Conservation (phyloP, 2,113 vertebrate species). For the Sminthopsis crassicaudata region DNA sequence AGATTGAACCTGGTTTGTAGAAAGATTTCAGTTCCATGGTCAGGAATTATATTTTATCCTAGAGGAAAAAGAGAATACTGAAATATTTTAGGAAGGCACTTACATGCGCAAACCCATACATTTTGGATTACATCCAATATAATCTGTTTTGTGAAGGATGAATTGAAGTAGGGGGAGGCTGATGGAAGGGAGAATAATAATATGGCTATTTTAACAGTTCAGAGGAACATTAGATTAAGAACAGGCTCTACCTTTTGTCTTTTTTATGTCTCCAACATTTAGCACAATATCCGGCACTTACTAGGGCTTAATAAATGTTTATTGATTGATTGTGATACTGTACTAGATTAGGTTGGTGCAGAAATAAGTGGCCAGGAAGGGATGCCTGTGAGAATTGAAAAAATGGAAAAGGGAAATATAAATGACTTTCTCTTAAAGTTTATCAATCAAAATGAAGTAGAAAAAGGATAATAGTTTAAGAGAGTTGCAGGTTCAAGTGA, state of each 20-base stretch:
- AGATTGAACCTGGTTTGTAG: background rate
- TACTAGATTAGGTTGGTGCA: background rate
- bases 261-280: background rate
- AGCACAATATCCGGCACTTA: background rate
- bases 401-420: background rate
- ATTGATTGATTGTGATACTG: background rate
- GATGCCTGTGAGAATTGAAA: background rate
- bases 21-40: background rate
- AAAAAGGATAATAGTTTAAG: background rate
- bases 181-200: background rate
- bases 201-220: background rate
- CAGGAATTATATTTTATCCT: background rate
- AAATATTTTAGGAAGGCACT: background rate
- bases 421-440: background rate
- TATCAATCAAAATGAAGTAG: background rate
- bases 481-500: background rate
- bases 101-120: background rate
- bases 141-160: background rate
- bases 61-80: background rate
- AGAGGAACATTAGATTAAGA: background rate
- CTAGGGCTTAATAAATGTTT: background rate
- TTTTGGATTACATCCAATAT: background rate
- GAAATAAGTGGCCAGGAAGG: background rate
- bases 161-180: background rate
- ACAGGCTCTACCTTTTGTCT: too few species aligned